Conservation (phyloP, 2,797 vertebrate species). For the Gambusia yucatana region DNA sequence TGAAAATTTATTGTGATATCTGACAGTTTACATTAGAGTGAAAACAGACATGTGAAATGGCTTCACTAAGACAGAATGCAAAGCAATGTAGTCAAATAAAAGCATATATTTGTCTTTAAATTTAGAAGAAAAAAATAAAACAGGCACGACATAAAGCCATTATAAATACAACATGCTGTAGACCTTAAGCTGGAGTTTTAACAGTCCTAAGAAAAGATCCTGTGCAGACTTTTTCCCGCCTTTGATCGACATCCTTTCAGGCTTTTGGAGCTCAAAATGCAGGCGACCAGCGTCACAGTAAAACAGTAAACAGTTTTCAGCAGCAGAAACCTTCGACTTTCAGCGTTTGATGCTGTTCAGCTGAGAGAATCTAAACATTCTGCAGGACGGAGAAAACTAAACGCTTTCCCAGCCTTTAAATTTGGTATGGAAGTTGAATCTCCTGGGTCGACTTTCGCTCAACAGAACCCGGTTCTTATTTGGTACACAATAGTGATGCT, state of each 20-base stretch:
- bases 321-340: constrained; percentile 63
- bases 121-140: constrained; percentile 74
- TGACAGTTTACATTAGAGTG: constrained; percentile 93
- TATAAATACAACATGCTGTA: constrained; percentile 87
- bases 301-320: constrained; percentile 74
- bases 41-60: constrained; percentile 89
- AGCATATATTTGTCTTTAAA: constrained; percentile 74
- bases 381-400: constrained; percentile 51
- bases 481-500: constrained; percentile 77
- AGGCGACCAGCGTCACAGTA: constrained; percentile 76
- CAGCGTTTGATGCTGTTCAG: constrained; percentile 47
- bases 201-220: constrained; percentile 80
- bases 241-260: constrained; percentile 56
- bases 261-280: constrained; percentile 65
- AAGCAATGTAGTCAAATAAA: constrained; percentile 90
- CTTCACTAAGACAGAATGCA: constrained; percentile 90
- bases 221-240: constrained; percentile 69
- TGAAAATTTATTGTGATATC: constrained; percentile 96
- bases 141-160: constrained; percentile 86
- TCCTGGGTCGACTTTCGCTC: constrained; percentile 42
- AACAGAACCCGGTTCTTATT: constrained; percentile 67
- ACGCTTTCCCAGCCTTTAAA: constrained; percentile 46
- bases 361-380: constrained; percentile 65
- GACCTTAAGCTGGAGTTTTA: constrained; percentile 77
- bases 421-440: constrained; percentile 61